Evolutionary conservation across 2,888 invertebrate species (phyloP), one percentile per base, ranked within the genome.

Genomic region (Drosophila testacea): DNA sequence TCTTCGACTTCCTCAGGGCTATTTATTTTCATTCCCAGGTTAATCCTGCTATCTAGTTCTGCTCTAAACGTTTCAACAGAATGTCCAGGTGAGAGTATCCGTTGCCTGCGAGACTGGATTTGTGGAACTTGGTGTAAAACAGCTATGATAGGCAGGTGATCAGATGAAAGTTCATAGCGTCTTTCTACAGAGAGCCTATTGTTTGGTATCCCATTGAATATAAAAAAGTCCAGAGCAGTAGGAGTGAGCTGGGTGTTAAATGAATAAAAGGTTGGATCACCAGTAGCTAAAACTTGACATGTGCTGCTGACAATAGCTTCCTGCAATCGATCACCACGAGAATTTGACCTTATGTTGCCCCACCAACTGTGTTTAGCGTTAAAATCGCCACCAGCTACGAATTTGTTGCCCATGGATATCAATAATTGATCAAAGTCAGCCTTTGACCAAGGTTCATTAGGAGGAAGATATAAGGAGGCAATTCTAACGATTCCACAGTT

Each of bases 1-100:
- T 59, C 47, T 11, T 65, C 65, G 27, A 65, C 52, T 11, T 65
- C 59, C 47, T 47, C 4, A 30, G 16, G 47, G 28, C 54, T 42
- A 0, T 16, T 16, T 16, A 16, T 16, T 16, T 16, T 16, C 16
- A 16, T 16, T 16, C 16, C 16, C 16, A 63, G 39, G 41, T 65
- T 55, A 0, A 63, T 63, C 28, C 36, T 50, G 5, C 27, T 42
- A 4, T 59, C 63, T 4, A 54, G 10, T 0, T 51, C 56, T 16
- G 27, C 36, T 47, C 27, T 41, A 36, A 62, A 67, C 2, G 4
- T 16, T 34, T 47, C 52, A 30, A 47, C 28, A 28, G 6, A 22
- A 9, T 9, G 41, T 16, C 66, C 60, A 11, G 13, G 54, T 4
- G 47, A 41, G 4, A 66, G 48, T 16, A 61, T 16, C 1, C 22